phyloP scores from a whole-genome alignment of 1,140 invertebrate genomes.

The Drosophila kanapiae region DNA sequence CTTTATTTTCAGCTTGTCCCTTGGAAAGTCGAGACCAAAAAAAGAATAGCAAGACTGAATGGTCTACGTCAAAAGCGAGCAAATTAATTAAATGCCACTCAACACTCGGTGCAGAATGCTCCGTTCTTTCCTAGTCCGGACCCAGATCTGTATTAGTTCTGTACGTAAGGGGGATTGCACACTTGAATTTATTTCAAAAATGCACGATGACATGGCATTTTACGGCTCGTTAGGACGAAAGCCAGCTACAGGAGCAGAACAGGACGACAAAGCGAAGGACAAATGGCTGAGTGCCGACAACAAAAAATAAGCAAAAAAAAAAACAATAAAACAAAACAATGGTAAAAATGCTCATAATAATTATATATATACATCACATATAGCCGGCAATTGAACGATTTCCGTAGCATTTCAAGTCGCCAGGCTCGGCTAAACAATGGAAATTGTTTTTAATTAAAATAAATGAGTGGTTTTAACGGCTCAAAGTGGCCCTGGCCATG shows the following conservation, averaged over 20 bases:
- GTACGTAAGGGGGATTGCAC: slow-evolving; percentile 8
- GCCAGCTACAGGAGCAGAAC: slow-evolving; percentile 3
- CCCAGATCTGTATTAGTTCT: slow-evolving; percentile 1
- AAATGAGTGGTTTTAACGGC: slow-evolving; percentile 58
- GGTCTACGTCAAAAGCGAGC: slow-evolving; percentile 37
- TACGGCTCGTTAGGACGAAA: slow-evolving; percentile 46
- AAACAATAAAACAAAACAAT: slow-evolving; percentile 37
- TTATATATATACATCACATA: slow-evolving; percentile 28
- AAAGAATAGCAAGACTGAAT: slow-evolving; percentile 1
- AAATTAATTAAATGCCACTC: slow-evolving; percentile 83
- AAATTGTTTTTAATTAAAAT: slow-evolving; percentile 77
- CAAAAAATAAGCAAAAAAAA: slow-evolving; percentile 2
- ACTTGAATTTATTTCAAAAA: slow-evolving; percentile 51
- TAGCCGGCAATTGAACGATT: slow-evolving; percentile 52
- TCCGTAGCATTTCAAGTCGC: slow-evolving; percentile 18
- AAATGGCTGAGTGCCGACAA: not conserved
- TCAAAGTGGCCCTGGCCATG: slow-evolving; percentile 15
- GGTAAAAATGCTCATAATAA: slow-evolving; percentile 57
- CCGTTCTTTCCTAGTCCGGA: not conserved
- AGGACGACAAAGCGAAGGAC: slow-evolving; percentile 15
- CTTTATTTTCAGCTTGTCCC: slow-evolving; percentile 49
- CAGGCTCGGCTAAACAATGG: slow-evolving; percentile 46
- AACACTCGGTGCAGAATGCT: slow-evolving; percentile 28
- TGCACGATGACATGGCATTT: slow-evolving; percentile 55
- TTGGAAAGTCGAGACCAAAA: not conserved